Evolutionary conservation across 2,797 vertebrate genomes (phyloP).

Genomic region (Eospalax fontanierii): DNA sequence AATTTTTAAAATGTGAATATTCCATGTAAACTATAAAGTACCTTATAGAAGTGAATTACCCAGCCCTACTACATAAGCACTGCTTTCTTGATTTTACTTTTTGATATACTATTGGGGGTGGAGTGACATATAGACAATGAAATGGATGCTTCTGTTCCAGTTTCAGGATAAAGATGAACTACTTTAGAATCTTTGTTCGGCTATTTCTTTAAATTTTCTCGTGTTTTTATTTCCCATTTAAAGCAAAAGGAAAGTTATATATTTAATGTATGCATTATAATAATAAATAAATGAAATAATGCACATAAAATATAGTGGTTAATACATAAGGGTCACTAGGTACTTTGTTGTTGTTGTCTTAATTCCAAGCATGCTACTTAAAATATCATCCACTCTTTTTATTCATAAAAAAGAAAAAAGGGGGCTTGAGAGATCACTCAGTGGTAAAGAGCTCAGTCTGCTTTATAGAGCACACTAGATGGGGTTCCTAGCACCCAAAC

Average conservation of each 20-base stretch:
- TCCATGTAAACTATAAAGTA: background rate
- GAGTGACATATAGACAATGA: fast-evolving
- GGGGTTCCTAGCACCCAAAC: background rate
- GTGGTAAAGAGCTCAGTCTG: background rate
- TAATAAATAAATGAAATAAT: slow-evolving; percentile 1
- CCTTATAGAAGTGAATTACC: background rate
- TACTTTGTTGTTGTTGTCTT: background rate
- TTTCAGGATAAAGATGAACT: background rate
- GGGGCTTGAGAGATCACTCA: background rate
- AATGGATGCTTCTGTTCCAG: background rate
- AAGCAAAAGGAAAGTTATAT: slow-evolving; percentile 15
- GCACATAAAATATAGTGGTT: background rate
- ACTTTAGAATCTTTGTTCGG: background rate
- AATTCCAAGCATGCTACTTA: background rate
- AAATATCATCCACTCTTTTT: background rate
- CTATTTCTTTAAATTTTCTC: background rate
- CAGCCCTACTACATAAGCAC: too few species aligned
- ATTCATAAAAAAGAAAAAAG: background rate
- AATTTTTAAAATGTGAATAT: background rate
- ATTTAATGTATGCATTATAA: background rate
- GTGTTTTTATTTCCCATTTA: background rate
- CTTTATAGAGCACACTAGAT: background rate
- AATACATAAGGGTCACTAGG: background rate
- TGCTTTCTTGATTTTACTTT: background rate
- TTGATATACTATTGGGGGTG: background rate